A percentile compares a stretch with the other conserved stretches of the same genome.
Conservation (phyloP, 2,888 invertebrate genomes). For the Ceraclea dissimilis region DNA sequence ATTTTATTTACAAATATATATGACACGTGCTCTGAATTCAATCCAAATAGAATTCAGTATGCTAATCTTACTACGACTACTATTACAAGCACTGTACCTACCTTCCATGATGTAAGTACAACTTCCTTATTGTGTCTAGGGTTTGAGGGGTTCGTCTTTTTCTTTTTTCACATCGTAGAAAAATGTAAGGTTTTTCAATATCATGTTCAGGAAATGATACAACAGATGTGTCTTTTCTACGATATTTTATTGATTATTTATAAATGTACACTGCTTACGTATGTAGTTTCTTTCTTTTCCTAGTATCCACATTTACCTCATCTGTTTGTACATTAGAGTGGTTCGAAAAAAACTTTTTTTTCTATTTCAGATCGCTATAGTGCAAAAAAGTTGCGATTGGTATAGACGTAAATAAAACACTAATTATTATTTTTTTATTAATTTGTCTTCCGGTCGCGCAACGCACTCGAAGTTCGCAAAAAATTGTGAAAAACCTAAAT, state of each 20-base stretch:
- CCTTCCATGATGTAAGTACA: no score
- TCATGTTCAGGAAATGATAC: background rate
- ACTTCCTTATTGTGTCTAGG: background rate
- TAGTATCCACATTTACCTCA: no score
- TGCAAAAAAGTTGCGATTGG: no score
- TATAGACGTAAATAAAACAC: no score
- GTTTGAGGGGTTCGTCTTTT: background rate
- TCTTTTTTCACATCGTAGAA: background rate
- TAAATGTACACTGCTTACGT: background rate
- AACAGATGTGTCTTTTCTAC: background rate
- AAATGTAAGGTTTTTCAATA: background rate
- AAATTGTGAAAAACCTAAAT: no score
- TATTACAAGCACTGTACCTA: no score
- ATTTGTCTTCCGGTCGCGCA: no score
- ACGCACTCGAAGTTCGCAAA: no score
- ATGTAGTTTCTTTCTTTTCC: background rate
- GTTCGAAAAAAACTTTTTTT: no score
- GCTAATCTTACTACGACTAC: background rate
- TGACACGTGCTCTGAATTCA: background rate
- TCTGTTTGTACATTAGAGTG: no score
- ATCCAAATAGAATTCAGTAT: background rate
- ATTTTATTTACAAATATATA: conserved; percentile 2
- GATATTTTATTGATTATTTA: background rate
- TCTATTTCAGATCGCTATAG: no score
- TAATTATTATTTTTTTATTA: no score